Percentiles rank a stretch among this genome's conserved stretches.
These are phyloP conservation scores for Coenonympha arcania DNA, from an alignment of 2,888 invertebrate species.

Conservation along the genomic window DNA sequence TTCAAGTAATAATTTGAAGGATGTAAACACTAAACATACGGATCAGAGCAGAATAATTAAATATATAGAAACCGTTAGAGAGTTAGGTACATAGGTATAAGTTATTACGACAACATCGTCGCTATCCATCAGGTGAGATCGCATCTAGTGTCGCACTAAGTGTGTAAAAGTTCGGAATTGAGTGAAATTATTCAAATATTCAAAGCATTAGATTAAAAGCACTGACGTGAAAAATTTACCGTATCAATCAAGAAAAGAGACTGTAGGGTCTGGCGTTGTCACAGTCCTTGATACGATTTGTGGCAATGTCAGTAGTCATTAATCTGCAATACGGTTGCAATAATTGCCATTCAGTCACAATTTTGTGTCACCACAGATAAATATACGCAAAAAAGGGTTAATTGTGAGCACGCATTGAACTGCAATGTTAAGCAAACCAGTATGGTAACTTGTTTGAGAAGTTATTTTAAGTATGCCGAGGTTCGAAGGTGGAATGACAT, in stretches of 20 bases:
- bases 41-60: no score
- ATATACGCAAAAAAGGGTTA: slow-evolving; percentile 5
- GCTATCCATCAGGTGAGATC: no score
- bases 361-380: slow-evolving; percentile 14
- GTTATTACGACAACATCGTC: no score
- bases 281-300: slow-evolving; percentile 42
- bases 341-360: slow-evolving; percentile 17
- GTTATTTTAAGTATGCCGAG: not conserved
- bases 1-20: no score
- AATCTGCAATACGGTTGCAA: slow-evolving; percentile 32
- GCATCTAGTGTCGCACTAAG: no score
- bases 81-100: no score
- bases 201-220: not conserved
- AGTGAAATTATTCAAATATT: no score
- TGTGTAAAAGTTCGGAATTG: no score
- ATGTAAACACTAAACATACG: no score
- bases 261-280: slow-evolving; percentile 37
- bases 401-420: slow-evolving; percentile 2
- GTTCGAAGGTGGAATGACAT: not conserved
- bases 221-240: no score
- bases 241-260: slow-evolving; percentile 50
- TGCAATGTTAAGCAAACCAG: slow-evolving; percentile 3
- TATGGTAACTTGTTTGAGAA: not conserved
- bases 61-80: no score
- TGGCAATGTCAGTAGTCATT: slow-evolving; percentile 44